Evolutionary conservation across 1,140 invertebrate genomes (phyloP).

Genomic region (Drosophila malerkotliana): DNA sequence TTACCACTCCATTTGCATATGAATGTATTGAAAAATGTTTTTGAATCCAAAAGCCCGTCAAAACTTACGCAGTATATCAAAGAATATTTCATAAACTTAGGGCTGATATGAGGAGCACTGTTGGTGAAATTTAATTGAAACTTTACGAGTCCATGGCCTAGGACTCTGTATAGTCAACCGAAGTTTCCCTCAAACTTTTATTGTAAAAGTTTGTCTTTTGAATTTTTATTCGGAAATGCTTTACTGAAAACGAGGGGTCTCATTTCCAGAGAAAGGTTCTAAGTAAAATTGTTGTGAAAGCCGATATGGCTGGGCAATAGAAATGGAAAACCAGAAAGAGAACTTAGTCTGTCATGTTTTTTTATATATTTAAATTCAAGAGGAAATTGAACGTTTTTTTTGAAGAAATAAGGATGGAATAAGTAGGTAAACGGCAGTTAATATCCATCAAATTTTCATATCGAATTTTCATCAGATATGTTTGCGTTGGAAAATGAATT

Average conservation of each 20-base stretch:
- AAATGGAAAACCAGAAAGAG: constrained; percentile 10
- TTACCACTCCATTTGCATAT: constrained; percentile 26
- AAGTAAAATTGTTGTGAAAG: constrained; percentile 22
- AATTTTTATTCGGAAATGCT: constrained; percentile 14
- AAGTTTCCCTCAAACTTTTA: constrained; percentile 26
- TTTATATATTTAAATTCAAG: not conserved
- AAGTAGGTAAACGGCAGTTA: not conserved
- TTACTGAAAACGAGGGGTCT: constrained; percentile 2
- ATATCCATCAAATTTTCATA: not conserved
- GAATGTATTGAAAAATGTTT: constrained; percentile 8
- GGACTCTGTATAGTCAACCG: not conserved
- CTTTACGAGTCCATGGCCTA: constrained; percentile 10
- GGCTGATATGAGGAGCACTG: not conserved
- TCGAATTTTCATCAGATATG: not conserved
- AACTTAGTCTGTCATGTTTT: not conserved
- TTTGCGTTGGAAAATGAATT: constrained; percentile 11
- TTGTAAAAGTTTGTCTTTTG: constrained; percentile 29
- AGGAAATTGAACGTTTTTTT: not conserved
- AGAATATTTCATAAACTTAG: not conserved
- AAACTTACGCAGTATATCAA: not conserved
- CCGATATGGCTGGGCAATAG: not conserved
- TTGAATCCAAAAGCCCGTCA: not conserved
- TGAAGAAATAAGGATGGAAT: not conserved
- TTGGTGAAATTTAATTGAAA: constrained; percentile 22
- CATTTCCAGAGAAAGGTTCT: constrained; percentile 6